Evolutionary conservation across 1,140 invertebrate species (phyloP).

Genomic region (Dryas iulia): DNA sequence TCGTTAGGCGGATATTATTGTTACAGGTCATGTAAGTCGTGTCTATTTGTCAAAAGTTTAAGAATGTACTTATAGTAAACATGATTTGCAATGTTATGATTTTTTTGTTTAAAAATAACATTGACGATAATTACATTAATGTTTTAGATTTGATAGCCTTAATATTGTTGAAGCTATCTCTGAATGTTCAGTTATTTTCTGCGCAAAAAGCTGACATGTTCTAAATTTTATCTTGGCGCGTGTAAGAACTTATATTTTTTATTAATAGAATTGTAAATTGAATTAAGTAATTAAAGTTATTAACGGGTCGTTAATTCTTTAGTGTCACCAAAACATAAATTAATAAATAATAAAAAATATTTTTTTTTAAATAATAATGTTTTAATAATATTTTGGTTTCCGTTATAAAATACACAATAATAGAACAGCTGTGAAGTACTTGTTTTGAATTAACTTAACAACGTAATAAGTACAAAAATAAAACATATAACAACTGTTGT

Average conservation of each 20-base stretch:
- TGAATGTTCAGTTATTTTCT: not conserved
- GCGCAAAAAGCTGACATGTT: not conserved
- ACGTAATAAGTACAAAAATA: not conserved
- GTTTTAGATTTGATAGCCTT: constrained; percentile 19
- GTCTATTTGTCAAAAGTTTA: constrained; percentile 9
- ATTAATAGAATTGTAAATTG: too few relatives aligned
- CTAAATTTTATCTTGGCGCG: constrained; percentile 9
- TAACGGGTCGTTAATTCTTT: not conserved
- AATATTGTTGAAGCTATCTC: constrained; percentile 15
- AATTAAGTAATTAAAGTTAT: not conserved
- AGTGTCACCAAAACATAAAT: not conserved
- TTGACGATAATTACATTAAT: not conserved
- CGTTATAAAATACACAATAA: not conserved
- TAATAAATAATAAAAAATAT: not conserved
- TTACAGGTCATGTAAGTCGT: constrained; percentile 20
- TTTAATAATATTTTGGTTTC: not conserved
- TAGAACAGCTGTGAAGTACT: not conserved
- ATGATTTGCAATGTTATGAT: constrained; percentile 7
- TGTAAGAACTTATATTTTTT: not conserved
- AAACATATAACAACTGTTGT: not conserved
- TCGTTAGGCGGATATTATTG: constrained; percentile 50
- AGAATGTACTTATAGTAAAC: constrained; percentile 9
- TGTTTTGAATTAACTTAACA: not conserved
- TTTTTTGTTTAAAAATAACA: constrained; percentile 15
- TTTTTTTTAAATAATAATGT: not conserved